Percentiles rank a stretch among this genome's conserved stretches.
Evolutionary conservation across 2,888 invertebrate species (phyloP).

Genomic region (Stenurella melanura): DNA sequence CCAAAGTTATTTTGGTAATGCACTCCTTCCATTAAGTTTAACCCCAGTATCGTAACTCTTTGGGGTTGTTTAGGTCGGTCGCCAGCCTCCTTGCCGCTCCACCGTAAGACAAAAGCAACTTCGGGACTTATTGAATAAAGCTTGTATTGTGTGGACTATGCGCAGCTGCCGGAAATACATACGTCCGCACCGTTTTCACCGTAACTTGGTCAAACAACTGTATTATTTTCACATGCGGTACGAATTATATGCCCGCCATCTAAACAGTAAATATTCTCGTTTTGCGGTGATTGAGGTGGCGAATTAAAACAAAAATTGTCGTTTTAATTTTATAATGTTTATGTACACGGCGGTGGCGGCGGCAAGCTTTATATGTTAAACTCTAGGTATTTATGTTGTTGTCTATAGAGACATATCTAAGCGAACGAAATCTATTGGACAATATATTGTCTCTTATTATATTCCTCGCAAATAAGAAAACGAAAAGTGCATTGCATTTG

Average conservation of each 20-base stretch:
- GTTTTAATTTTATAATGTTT: too few species aligned
- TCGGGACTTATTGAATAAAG: slow-evolving; percentile 67
- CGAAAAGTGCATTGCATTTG: too few species aligned
- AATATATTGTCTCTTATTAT: too few species aligned
- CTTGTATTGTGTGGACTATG: slow-evolving; percentile 61
- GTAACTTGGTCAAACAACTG: slow-evolving; percentile 59
- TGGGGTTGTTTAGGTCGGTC: slow-evolving; percentile 55
- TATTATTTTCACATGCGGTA: slow-evolving; percentile 53
- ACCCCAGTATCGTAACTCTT: slow-evolving; percentile 60
- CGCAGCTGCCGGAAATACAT: slow-evolving; percentile 62
- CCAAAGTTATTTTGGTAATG: slow-evolving; percentile 72
- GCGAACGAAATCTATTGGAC: too few species aligned
- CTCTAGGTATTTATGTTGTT: too few species aligned
- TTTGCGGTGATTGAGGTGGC: neutral
- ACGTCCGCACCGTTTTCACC: slow-evolving; percentile 50
- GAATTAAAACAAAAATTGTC: neutral
- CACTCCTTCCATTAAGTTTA: slow-evolving; percentile 65
- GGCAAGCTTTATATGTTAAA: too few species aligned
- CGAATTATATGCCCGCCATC: slow-evolving; percentile 1
- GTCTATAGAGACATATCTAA: too few species aligned
- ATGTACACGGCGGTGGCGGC: too few species aligned
- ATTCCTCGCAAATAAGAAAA: too few species aligned
- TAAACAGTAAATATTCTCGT: neutral
- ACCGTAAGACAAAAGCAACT: slow-evolving; percentile 62
- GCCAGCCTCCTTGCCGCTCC: slow-evolving; percentile 50